Evolutionary conservation across 2,888 invertebrate species (phyloP).

Genomic region (Drepanosiphum platanoidis): DNA sequence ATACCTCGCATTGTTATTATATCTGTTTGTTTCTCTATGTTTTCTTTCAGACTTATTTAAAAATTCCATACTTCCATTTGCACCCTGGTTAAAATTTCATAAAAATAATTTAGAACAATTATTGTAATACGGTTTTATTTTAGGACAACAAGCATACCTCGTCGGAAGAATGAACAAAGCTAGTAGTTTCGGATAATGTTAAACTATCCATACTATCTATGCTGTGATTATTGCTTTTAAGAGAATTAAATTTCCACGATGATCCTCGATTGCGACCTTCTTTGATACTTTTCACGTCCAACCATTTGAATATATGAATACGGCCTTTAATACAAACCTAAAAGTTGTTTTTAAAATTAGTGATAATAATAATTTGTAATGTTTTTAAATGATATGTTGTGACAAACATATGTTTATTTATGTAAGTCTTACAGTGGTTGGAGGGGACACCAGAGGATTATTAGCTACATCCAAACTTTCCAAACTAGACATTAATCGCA

Average conservation of each 20-base stretch:
- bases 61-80: constrained; percentile 35
- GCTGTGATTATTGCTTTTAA: constrained; percentile 36
- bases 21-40: constrained; percentile 16
- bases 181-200: constrained; percentile 39
- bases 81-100: constrained; percentile 12
- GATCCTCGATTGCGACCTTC: constrained; percentile 69
- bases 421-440: constrained; percentile 81
- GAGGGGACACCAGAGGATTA: constrained; percentile 91
- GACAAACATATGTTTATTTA: neutral
- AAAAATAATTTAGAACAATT: neutral
- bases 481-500: constrained; percentile 85
- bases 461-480: constrained; percentile 85
- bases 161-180: constrained; percentile 43
- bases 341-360: neutral
- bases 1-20: constrained; percentile 38
- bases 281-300: constrained; percentile 83
- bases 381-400: neutral
- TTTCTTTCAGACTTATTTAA: constrained; percentile 41
- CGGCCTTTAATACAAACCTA: constrained; percentile 91
- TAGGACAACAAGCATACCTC: neutral
- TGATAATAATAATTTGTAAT: neutral
- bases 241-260: constrained; percentile 43
- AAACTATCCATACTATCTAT: constrained; percentile 56
- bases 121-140: neutral
- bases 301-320: constrained; percentile 93